These are phyloP conservation scores for Diorhabda carinulata DNA, from an alignment of 1,140 invertebrate genomes.

Conservation along the genomic window DNA sequence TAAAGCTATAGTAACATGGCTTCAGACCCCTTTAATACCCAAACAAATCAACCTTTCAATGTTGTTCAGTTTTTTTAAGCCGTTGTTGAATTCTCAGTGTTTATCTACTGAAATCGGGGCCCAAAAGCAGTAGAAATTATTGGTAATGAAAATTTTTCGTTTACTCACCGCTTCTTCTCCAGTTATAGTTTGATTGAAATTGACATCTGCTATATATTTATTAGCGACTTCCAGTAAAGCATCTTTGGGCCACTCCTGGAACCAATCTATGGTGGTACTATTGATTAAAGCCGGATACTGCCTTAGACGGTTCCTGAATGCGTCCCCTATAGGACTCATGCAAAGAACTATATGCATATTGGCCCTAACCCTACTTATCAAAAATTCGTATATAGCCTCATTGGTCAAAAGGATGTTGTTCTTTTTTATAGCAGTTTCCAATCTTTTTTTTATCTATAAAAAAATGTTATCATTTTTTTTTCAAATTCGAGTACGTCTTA, in stretches of 20 bases:
- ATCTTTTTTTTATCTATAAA: constrained; percentile 62
- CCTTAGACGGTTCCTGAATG: constrained; percentile 70
- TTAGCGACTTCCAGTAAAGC: constrained; percentile 79
- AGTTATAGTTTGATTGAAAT: constrained; percentile 63
- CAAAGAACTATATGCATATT: constrained; percentile 80
- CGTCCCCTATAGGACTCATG: constrained; percentile 81
- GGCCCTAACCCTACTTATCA: constrained; percentile 69
- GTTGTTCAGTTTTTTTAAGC: too few relatives aligned
- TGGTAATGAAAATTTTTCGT: constrained; percentile 1
- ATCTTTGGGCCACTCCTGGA: constrained; percentile 79
- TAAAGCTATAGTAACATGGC: too few relatives aligned
- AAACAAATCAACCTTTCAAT: too few relatives aligned
- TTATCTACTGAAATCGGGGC: too few relatives aligned
- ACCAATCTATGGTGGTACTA: constrained; percentile 85
- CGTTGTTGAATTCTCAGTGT: too few relatives aligned
- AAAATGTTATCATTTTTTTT: too few relatives aligned
- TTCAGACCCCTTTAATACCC: too few relatives aligned
- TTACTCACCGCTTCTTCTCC: constrained; percentile 50
- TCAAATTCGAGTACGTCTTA: background rate
- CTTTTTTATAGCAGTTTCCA: constrained; percentile 63
- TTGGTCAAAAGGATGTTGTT: constrained; percentile 61
- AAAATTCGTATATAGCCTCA: constrained; percentile 66
- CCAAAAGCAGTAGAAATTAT: constrained; percentile 8
- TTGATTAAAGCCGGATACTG: constrained; percentile 83
- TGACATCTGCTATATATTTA: constrained; percentile 64